These are phyloP conservation scores for Anthopleura xanthogrammica DNA, from an alignment of 92 coral and sea anemone species.

Conservation along the genomic window DNA sequence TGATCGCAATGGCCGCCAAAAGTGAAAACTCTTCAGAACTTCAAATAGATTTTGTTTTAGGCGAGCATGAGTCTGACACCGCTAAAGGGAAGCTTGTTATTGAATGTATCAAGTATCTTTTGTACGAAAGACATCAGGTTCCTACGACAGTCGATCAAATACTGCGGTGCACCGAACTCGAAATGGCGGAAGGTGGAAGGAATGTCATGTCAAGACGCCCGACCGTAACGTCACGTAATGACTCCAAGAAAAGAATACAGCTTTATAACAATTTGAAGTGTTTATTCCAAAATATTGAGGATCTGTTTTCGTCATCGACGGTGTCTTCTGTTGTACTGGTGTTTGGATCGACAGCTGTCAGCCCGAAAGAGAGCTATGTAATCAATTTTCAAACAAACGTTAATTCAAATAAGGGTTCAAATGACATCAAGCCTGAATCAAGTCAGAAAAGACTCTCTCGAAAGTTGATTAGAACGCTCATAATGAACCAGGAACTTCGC, in stretches of 20 bases:
- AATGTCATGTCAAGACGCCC: constrained; percentile 26
- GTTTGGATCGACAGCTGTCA: constrained; percentile 90
- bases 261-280: constrained; percentile 53
- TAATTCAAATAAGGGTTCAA: constrained; percentile 24
- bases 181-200: constrained; percentile 34
- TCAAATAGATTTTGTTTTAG: constrained; percentile 50
- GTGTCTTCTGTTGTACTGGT: constrained; percentile 65
- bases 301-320: constrained; percentile 50
- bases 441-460: constrained; percentile 62
- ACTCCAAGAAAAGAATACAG: constrained; percentile 59
- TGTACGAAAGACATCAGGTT: constrained; percentile 87
- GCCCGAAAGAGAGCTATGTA: constrained; percentile 82
- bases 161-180: constrained; percentile 39
- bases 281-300: constrained; percentile 65
- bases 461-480: constrained; percentile 71
- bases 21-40: constrained; percentile 12
- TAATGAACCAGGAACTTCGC: constrained; percentile 69
- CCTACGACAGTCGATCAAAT: constrained; percentile 90
- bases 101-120: constrained; percentile 78
- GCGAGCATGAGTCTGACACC: constrained; percentile 35
- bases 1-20: constrained; percentile 55
- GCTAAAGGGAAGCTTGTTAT: constrained; percentile 53
- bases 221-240: constrained; percentile 35
- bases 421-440: constrained; percentile 30
- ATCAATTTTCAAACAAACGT: constrained; percentile 47